Conservation (phyloP, 23 tunicate genomes). For the Botrylloides violaceus region DNA sequence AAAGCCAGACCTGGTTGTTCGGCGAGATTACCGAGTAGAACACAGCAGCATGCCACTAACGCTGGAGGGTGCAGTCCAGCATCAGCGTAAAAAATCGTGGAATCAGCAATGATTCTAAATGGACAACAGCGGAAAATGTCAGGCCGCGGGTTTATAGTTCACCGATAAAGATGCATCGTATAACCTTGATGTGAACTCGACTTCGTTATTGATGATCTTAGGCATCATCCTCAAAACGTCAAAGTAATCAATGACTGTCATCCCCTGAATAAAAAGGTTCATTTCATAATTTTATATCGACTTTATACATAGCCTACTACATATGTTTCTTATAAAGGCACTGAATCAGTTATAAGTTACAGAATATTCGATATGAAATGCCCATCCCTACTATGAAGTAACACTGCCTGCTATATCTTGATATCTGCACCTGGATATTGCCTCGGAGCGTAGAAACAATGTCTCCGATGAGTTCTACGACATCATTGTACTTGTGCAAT, state of each 20-base stretch:
- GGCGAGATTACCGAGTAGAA: constrained; percentile 3
- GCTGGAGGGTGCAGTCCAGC: not conserved
- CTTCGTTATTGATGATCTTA: not conserved
- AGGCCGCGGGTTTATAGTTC: no score
- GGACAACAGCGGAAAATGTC: no score
- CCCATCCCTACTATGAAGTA: no score
- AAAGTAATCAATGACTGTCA: not conserved
- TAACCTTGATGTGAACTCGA: not conserved
- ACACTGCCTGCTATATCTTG: not conserved
- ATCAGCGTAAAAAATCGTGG: constrained; percentile 7
- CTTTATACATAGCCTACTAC: no score
- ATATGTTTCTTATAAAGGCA: no score
- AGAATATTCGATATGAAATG: no score
- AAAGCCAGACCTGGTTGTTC: not conserved
- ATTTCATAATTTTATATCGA: no score
- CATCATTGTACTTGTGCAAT: constrained; percentile 3
- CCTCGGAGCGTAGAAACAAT: constrained; percentile 10
- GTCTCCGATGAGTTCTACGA: constrained; percentile 9
- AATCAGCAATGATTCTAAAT: constrained; percentile 5
- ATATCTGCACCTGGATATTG: constrained; percentile 6
- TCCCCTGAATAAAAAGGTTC: not conserved
- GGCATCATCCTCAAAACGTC: not conserved
- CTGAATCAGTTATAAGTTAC: no score
- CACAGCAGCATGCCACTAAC: not conserved
- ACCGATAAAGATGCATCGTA: no score